Evolutionary conservation across 1,140 invertebrate species (phyloP).

Genomic region (Drosophila willistoni): DNA sequence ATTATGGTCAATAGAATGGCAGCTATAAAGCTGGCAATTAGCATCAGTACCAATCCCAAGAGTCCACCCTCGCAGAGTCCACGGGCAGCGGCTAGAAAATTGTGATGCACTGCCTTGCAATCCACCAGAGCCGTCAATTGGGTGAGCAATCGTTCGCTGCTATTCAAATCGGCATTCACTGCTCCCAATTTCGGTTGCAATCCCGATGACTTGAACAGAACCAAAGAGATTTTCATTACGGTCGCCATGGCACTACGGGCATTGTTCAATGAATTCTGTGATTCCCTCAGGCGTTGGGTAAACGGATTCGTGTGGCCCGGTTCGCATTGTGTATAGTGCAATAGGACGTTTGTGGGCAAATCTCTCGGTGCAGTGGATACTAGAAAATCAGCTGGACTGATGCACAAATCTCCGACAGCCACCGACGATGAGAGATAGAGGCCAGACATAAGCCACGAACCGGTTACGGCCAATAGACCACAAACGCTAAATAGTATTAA

Average conservation of each 20-base stretch:
- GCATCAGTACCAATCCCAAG: slow-evolving; percentile 92
- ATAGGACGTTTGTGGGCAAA: slow-evolving; percentile 86
- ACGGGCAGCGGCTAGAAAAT: slow-evolving; percentile 90
- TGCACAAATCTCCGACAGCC: slow-evolving; percentile 90
- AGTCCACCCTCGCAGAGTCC: slow-evolving; percentile 92
- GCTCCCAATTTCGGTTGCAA: slow-evolving; percentile 89
- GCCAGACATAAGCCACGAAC: slow-evolving; percentile 94
- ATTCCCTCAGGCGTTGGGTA: slow-evolving; percentile 89
- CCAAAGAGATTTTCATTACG: slow-evolving; percentile 80
- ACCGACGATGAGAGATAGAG: slow-evolving; percentile 92
- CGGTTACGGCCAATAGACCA: slow-evolving; percentile 94
- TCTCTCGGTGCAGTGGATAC: slow-evolving; percentile 91
- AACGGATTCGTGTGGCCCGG: slow-evolving; percentile 90
- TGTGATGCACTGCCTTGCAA: slow-evolving; percentile 90
- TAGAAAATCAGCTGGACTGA: slow-evolving; percentile 90
- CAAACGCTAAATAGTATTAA: slow-evolving; percentile 87
- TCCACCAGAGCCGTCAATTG: slow-evolving; percentile 89
- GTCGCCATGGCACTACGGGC: slow-evolving; percentile 85
- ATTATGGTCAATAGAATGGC: slow-evolving; percentile 95
- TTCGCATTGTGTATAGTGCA: slow-evolving; percentile 93
- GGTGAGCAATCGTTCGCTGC: slow-evolving; percentile 86
- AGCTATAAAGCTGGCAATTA: slow-evolving; percentile 91
- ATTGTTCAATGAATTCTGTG: slow-evolving; percentile 88
- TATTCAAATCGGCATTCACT: slow-evolving; percentile 88
- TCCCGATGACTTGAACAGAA: slow-evolving; percentile 83